A percentile compares a stretch with the other conserved stretches of the same genome.
Evolutionary conservation across 2,888 invertebrate genomes (phyloP).

Genomic region (Leptinotarsa peninsularis): DNA sequence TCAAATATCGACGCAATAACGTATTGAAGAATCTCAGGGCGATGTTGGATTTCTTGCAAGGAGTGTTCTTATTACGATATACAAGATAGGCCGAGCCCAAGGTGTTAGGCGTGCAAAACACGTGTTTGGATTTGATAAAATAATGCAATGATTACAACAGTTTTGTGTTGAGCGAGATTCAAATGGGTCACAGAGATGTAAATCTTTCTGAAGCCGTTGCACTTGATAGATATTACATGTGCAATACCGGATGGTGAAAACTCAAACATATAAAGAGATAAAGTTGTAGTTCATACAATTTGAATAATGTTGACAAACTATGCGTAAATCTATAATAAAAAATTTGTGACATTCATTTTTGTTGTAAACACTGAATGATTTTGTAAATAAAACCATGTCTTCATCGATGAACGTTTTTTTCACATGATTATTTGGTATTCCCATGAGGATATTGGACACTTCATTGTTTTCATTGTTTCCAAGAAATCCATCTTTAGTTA

Average conservation of each 20-base stretch:
- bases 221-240: background rate
- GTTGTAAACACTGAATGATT: too few species aligned
- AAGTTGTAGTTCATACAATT: background rate
- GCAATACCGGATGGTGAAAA: background rate
- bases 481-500: too few species aligned
- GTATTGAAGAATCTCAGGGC: constrained; percentile 32
- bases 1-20: constrained; percentile 24
- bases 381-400: too few species aligned
- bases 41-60: constrained; percentile 31
- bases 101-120: constrained; percentile 36
- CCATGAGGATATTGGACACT: too few species aligned
- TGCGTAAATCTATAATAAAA: too few species aligned
- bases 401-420: too few species aligned
- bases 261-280: background rate
- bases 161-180: constrained; percentile 25
- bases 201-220: background rate
- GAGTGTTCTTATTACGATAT: constrained; percentile 38
- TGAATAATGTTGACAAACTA: too few species aligned
- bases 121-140: constrained; percentile 32
- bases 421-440: too few species aligned
- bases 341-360: too few species aligned
- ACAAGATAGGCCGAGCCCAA: constrained; percentile 34
- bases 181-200: constrained; percentile 25
- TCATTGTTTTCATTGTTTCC: too few species aligned
- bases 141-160: constrained; percentile 34